These are phyloP conservation scores for Pyrocephalus nanus DNA, from an alignment of 2,797 vertebrate species.

Conservation along the genomic window DNA sequence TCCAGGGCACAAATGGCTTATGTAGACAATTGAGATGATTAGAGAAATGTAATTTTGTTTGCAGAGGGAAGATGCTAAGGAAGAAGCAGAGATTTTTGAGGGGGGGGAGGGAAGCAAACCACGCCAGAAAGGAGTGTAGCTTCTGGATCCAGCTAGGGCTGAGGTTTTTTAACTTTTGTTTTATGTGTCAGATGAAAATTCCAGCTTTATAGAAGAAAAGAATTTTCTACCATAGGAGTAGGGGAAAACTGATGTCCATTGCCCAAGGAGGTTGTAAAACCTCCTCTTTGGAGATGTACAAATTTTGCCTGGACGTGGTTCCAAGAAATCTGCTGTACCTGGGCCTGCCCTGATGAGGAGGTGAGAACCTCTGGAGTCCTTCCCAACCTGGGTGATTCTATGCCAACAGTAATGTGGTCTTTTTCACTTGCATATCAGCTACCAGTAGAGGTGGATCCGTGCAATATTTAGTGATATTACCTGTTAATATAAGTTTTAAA, in stretches of 20 bases:
- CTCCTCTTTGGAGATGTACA: background rate
- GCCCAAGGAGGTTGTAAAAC: background rate
- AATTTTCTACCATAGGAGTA: background rate
- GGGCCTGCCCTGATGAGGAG: background rate
- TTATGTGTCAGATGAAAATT: background rate
- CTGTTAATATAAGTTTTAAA: background rate
- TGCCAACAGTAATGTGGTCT: background rate
- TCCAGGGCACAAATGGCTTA: background rate
- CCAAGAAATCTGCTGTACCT: background rate
- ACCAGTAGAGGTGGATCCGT: background rate
- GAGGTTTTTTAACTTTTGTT: background rate
- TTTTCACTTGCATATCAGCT: background rate
- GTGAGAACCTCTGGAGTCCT: background rate
- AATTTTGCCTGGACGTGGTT: background rate
- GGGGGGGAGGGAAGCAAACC: background rate
- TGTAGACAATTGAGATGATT: background rate
- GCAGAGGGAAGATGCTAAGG: background rate
- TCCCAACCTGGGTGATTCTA: background rate
- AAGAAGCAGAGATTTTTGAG: background rate
- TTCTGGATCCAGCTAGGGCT: background rate
- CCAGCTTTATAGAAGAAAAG: background rate
- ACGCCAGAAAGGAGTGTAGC: background rate
- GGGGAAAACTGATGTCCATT: background rate
- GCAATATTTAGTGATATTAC: background rate
- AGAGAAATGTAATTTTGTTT: background rate